These are phyloP conservation scores for Nautilus pompilius DNA, from an alignment of 1,140 invertebrate species.

Conservation along the genomic window DNA sequence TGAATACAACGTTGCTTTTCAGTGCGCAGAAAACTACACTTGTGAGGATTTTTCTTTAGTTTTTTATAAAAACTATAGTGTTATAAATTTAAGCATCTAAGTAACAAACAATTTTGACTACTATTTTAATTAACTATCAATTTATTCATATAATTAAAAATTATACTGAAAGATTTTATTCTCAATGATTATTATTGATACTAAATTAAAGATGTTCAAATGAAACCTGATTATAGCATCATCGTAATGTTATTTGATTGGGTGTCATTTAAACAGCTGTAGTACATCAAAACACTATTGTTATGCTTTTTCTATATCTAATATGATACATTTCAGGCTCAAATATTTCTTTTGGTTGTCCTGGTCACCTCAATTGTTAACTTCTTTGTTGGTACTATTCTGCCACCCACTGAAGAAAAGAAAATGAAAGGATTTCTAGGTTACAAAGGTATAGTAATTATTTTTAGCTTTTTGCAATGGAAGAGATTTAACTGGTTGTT, in stretches of 20 bases:
- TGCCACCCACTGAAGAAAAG: slow-evolving; percentile 75
- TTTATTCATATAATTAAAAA: background rate
- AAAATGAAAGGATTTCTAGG: slow-evolving; percentile 83
- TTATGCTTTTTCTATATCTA: no score
- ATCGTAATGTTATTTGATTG: no score
- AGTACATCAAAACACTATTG: no score
- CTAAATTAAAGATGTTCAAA: background rate
- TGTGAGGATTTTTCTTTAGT: no score
- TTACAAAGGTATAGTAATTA: slow-evolving; percentile 65
- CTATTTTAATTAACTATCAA: background rate
- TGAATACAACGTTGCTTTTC: no score
- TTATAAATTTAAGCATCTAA: no score
- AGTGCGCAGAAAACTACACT: no score
- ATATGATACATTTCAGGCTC: slow-evolving; percentile 64
- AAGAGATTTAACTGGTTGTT: background rate
- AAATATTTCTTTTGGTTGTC: slow-evolving; percentile 85
- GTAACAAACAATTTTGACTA: no score
- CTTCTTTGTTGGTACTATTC: slow-evolving; percentile 66
- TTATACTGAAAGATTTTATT: background rate
- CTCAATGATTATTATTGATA: background rate
- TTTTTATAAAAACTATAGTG: no score
- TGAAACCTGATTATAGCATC: no score
- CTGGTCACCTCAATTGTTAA: slow-evolving; percentile 82
- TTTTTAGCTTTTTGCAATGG: background rate
- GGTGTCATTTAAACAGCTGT: no score